A percentile compares a stretch with the other conserved stretches of the same genome.
Evolutionary conservation across 2,797 vertebrate genomes (phyloP).

Genomic region (Yasuhikotakia modesta): DNA sequence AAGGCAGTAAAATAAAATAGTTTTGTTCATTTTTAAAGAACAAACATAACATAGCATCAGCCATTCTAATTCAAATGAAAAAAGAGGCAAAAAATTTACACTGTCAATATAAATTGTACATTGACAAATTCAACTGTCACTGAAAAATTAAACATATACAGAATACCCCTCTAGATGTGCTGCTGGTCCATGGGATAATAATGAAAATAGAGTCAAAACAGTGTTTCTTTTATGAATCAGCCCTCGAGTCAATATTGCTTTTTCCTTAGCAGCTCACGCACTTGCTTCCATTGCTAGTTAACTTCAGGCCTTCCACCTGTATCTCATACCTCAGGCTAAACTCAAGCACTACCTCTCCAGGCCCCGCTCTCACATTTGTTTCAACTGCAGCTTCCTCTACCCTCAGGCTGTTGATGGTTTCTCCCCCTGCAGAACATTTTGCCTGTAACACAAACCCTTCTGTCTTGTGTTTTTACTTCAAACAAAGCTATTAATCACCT

Average conservation of each 20-base stretch:
- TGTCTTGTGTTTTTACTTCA: slow-evolving; percentile 86
- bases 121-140: too few species aligned
- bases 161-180: slow-evolving; percentile 11
- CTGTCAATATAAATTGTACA: too few species aligned
- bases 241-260: slow-evolving; percentile 70
- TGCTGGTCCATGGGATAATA: slow-evolving; percentile 47
- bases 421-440: slow-evolving; percentile 79
- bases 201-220: slow-evolving; percentile 63
- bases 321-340: slow-evolving; percentile 62
- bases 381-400: slow-evolving; percentile 35
- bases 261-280: slow-evolving; percentile 62
- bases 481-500: slow-evolving; percentile 85
- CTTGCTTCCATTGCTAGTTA: slow-evolving; percentile 55
- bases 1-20: too few species aligned
- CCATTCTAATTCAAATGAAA: background rate
- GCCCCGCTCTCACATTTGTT: slow-evolving; percentile 31
- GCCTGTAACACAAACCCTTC: slow-evolving; percentile 81
- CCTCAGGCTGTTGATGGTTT: slow-evolving; percentile 69
- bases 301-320: slow-evolving; percentile 60
- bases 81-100: background rate
- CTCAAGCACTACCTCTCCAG: slow-evolving; percentile 31
- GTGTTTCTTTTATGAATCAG: slow-evolving; percentile 61
- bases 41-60: too few species aligned
- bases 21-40: too few species aligned
- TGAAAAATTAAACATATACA: background rate